Conservation (phyloP, 2,888 invertebrate genomes). For the Xanthia togata region DNA sequence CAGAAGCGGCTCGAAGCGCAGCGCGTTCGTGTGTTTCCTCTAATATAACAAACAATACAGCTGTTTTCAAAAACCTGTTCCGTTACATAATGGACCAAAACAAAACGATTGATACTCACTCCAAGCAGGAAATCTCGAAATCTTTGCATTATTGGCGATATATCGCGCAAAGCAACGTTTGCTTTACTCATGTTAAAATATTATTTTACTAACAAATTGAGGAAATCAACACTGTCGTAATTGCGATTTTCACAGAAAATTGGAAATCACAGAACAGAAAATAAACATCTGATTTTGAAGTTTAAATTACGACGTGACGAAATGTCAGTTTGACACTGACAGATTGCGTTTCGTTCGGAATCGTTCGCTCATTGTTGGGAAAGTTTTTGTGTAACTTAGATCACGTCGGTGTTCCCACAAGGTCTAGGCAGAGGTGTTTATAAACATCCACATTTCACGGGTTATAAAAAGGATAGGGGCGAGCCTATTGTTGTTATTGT, state of each 20-base stretch:
- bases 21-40: slow-evolving; percentile 91
- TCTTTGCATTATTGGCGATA: slow-evolving; percentile 91
- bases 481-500: background rate
- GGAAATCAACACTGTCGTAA: slow-evolving; percentile 12
- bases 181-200: slow-evolving; percentile 79
- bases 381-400: background rate
- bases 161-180: slow-evolving; percentile 91
- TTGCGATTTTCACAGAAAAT: slow-evolving; percentile 17
- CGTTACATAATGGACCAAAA: slow-evolving; percentile 76
- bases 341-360: slow-evolving; percentile 26
- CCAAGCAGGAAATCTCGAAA: slow-evolving; percentile 93
- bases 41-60: slow-evolving; percentile 73
- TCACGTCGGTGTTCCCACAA: background rate
- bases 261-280: slow-evolving; percentile 7
- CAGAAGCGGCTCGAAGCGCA: slow-evolving; percentile 92
- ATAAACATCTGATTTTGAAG: slow-evolving; percentile 65
- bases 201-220: slow-evolving; percentile 10
- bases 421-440: background rate
- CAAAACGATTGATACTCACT: slow-evolving; percentile 80
- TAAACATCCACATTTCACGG: background rate
- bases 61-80: slow-evolving; percentile 40
- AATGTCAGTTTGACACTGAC: slow-evolving; percentile 31
- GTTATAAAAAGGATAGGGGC: too few relatives aligned
- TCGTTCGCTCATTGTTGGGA: background rate
- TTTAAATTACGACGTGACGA: background rate